These are phyloP conservation scores for Centrocercus urophasianus DNA, from an alignment of 2,113 vertebrate genomes.

Conservation along the genomic window DNA sequence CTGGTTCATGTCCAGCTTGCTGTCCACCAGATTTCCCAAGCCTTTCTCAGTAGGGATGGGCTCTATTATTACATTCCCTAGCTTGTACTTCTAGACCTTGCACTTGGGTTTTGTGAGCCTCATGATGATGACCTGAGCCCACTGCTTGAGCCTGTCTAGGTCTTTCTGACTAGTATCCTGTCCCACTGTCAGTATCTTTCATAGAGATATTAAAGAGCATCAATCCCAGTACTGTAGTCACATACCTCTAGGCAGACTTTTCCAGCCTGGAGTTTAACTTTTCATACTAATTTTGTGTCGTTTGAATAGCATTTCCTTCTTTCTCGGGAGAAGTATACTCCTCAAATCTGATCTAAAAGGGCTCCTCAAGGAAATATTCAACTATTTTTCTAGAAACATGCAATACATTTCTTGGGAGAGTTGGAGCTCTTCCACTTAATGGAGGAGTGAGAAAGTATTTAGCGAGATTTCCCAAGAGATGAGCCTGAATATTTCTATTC, in stretches of 20 bases:
- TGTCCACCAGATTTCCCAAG: no score
- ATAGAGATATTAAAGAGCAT: neutral
- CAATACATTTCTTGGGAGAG: slow-evolving; percentile 27
- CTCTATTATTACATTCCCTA: neutral
- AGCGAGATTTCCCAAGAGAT: slow-evolving; percentile 63
- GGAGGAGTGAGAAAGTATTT: slow-evolving; percentile 60
- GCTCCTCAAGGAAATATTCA: slow-evolving; percentile 52
- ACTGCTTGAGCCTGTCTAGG: neutral
- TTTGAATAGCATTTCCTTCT: slow-evolving; percentile 36
- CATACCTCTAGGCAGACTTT: neutral
- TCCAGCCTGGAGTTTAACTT: neutral
- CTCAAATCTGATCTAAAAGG: slow-evolving; percentile 52
- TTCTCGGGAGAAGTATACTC: slow-evolving; percentile 3
- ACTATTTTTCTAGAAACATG: slow-evolving; percentile 51
- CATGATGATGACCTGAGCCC: neutral
- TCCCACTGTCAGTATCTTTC: neutral
- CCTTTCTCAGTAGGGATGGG: neutral
- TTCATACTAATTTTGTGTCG: slow-evolving; percentile 23
- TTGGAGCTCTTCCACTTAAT: neutral
- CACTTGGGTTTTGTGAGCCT: neutral
- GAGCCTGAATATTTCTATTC: neutral
- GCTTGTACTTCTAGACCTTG: neutral
- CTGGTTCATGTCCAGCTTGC: neutral
- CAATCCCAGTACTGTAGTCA: neutral
- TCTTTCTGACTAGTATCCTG: neutral